phyloP scores from a whole-genome alignment of 2,113 vertebrate species.

The Axis porcinus region DNA sequence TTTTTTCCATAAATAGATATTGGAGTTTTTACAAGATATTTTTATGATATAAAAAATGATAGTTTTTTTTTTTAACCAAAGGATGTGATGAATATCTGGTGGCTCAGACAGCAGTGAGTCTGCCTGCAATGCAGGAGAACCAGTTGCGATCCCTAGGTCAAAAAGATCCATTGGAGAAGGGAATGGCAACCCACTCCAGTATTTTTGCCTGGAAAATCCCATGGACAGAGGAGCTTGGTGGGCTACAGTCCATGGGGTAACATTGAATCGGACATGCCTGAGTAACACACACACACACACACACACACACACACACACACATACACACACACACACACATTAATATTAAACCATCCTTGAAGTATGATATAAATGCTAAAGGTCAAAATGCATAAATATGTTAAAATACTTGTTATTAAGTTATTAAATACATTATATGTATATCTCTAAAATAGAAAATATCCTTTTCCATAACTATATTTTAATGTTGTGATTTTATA shows the following conservation, averaged over 20 bases:
- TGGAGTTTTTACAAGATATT: neutral
- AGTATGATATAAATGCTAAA: neutral
- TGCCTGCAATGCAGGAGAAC: neutral
- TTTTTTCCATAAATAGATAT: neutral
- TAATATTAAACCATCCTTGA: neutral
- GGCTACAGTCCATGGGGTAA: neutral
- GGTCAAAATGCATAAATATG: neutral
- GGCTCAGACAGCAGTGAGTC: neutral
- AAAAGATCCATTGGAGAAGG: neutral
- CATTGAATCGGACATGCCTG: neutral
- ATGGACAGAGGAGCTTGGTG: neutral
- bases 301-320: neutral
- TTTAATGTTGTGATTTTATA: neutral
- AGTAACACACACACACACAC: neutral
- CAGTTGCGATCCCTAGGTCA: fast-evolving
- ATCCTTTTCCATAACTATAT: neutral
- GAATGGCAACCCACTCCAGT: neutral
- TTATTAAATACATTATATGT: neutral
- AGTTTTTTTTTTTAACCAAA: neutral
- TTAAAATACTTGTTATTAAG: neutral
- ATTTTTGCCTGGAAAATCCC: neutral
- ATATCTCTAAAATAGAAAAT: neutral
- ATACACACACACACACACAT: neutral
- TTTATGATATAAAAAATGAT: neutral
- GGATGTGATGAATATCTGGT: neutral